Base-by-base conservation (phyloP, 1,140 invertebrate species). In the Pogonognathellus flavescens region DNA sequence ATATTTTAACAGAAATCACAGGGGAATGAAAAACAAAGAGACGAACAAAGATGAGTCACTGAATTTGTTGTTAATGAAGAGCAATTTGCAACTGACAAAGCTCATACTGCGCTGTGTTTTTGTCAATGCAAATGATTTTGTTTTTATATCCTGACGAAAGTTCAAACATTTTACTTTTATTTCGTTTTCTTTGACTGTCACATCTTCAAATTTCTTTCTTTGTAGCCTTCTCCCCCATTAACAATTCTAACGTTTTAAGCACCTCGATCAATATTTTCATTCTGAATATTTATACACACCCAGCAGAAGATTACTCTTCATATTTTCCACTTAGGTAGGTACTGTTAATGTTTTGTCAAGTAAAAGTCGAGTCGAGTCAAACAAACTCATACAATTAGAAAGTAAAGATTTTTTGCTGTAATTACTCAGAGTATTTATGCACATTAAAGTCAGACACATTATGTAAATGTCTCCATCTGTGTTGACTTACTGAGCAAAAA, bases 21-120 rank as follows among this genome's bases (percentile, higher is more conserved):
- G 2, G 41, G 70, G 70, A 76, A 76, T 50, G 25, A 76, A 76
- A 50, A 76, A 76, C 10, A 76, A 50, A 14, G 25, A 76, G 31
- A 76, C 14, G 31, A 50, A 50, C 70, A 76, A 49, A 76, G 16
- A 76, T 76, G 70, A 50, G 70, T 76, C 41, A 76, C 31, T 76
- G 70, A 76, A 76, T 76, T 76, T 76, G 49, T 31, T 76, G 70
- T 76, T 76, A 76, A 76, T 50, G 70, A 76, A 76, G 31, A 76
- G 70, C 41, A 76, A 76, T 76, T 76, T 76, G 70, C 70, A 76
- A 50, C 62, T 76, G 70, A 76, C 70, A 50, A 31, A 76, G 70
- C 31, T 76, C 70, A 50, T 50, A 31, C 41, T 76, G 8, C 41
- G 8, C 41, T 76, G n/a, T 76, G 16, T 76, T 76, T 76, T 31